Base-by-base conservation (phyloP, 92 coral and sea anemone species). In the Blastomussa wellsi region DNA sequence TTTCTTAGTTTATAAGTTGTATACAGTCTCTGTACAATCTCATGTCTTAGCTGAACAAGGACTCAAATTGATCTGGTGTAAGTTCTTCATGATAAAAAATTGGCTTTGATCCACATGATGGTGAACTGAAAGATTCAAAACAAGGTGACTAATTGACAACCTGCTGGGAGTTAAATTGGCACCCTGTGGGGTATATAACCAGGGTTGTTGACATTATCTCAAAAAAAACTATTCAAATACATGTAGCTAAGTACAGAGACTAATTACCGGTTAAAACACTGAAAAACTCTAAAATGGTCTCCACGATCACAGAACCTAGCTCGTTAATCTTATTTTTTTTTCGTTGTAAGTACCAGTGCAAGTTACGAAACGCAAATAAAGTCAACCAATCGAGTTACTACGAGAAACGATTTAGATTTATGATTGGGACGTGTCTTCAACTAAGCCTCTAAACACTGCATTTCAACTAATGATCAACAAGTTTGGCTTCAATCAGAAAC, bases 141-240 rank as follows among this genome's bases (percentile, higher is more conserved):
- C n/a, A 14, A 49, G 19, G 68, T 37, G 42, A 74, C 79, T 20
- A 74, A 83, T 57, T 59, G 19, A 47, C 87, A 1, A 83, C 74
- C 80, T 41, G 80, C 81, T 73, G 80, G 19, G 72, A 60, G 10
- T 19, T 41, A 83, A 83, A 47, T 60, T 55, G 81, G 74, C 80
- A 29, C 87, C 87, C 81, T 60, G 35, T 69, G 48, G 44, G 19
- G 1, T n/a, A 75, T 60, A 42, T 7, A 26, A 47, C 1, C 22
- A 26, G 4, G 12, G 29, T 28, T n/a, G 8, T n/a, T 24, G 19
- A 44, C 60, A 48, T 48, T 68, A 5, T 11, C 62, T 36, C 15
- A 19, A 82, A 37, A 37, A 51, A 37, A 35, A 37, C 51, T 16
- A 24, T 24, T 26, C 37, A 57, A 38, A 75, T 60, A 42, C 57